Evolutionary conservation across 2,888 invertebrate genomes (phyloP).

Genomic region (Sericinus montela): DNA sequence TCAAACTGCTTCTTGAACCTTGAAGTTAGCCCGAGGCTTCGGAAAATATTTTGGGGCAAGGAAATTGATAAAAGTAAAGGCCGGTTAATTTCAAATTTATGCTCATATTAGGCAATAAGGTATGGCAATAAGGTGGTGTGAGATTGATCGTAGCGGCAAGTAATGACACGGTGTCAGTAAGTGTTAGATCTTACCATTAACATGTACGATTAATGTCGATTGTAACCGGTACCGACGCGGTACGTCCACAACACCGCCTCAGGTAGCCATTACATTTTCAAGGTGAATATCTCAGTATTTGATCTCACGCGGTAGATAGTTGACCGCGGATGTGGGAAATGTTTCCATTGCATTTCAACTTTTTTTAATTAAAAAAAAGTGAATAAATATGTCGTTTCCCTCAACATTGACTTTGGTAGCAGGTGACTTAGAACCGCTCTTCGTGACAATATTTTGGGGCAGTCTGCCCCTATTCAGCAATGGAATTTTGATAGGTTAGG

Average conservation of each 20-base stretch:
- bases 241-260: constrained; percentile 33
- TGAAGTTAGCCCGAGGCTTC: too few relatives aligned
- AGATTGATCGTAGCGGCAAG: constrained; percentile 12
- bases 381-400: too few relatives aligned
- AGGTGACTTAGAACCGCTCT: too few relatives aligned
- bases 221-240: constrained; percentile 31
- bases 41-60: background rate
- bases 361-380: background rate
- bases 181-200: constrained; percentile 18
- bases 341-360: constrained; percentile 36
- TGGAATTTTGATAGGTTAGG: too few relatives aligned
- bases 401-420: too few relatives aligned
- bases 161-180: constrained; percentile 17
- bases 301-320: constrained; percentile 51
- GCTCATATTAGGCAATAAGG: constrained; percentile 1
- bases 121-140: background rate
- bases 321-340: constrained; percentile 40
- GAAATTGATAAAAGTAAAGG: constrained; percentile 13
- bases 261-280: constrained; percentile 36
- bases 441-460: too few relatives aligned
- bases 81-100: constrained; percentile 10
- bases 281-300: constrained; percentile 51
- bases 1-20: too few relatives aligned
- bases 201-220: constrained; percentile 18
- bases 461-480: too few relatives aligned